These are phyloP conservation scores for Polypedilum vanderplanki DNA, from an alignment of 1,140 invertebrate species.

Conservation along the genomic window DNA sequence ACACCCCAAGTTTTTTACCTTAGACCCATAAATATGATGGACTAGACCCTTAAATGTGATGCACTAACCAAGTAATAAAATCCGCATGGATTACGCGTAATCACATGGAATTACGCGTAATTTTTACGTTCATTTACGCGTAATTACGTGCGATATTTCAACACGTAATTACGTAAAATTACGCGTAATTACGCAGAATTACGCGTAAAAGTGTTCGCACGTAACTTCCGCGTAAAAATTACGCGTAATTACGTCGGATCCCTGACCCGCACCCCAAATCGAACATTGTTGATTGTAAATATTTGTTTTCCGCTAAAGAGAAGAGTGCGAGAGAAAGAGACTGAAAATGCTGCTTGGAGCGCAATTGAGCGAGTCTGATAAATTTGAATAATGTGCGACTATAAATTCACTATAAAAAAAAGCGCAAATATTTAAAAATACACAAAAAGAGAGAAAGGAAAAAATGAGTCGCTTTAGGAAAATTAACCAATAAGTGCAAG, in stretches of 20 bases:
- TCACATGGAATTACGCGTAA: too few relatives aligned
- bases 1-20: too few relatives aligned
- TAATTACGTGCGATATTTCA: too few relatives aligned
- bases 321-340: not conserved
- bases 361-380: not conserved
- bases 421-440: not conserved
- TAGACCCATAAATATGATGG: too few relatives aligned
- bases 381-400: conserved; percentile 28
- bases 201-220: too few relatives aligned
- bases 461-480: conserved; percentile 11
- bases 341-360: conserved; percentile 1
- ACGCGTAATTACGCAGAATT: too few relatives aligned
- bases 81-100: too few relatives aligned
- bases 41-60: too few relatives aligned
- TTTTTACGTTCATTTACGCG: too few relatives aligned
- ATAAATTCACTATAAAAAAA: conserved; percentile 7
- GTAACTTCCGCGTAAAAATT: too few relatives aligned
- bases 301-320: conserved; percentile 14
- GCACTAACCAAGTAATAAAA: too few relatives aligned
- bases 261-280: not conserved
- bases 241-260: not conserved
- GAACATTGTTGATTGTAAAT: conserved; percentile 19
- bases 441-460: not conserved
- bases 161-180: too few relatives aligned
- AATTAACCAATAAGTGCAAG: conserved; percentile 6